phyloP scores from a whole-genome alignment of 2,888 invertebrate species.

The Pollenia amentaria region DNA sequence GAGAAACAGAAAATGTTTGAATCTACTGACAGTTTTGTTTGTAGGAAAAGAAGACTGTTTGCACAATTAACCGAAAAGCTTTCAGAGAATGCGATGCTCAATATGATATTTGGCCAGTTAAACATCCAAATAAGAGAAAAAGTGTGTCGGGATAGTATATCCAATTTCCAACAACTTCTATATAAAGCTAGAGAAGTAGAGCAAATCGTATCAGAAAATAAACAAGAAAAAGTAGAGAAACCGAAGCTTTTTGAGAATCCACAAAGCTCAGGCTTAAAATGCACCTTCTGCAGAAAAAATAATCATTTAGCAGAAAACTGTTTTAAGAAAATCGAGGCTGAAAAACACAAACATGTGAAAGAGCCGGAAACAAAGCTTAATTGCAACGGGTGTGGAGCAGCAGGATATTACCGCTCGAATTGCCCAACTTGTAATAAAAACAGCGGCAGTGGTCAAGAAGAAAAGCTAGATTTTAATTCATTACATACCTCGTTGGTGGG shows the following conservation, averaged over 20 bases:
- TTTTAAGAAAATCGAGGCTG: constrained; percentile 20
- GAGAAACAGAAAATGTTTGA: constrained; percentile 46
- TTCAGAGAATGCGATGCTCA: constrained; percentile 8
- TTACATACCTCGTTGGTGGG: constrained; percentile 16
- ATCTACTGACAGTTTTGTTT: constrained; percentile 53
- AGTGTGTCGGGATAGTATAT: constrained; percentile 17
- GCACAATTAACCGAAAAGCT: constrained; percentile 37
- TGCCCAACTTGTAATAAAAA: constrained; percentile 34
- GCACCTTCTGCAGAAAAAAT: constrained; percentile 41
- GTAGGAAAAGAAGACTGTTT: constrained; percentile 47
- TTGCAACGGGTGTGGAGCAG: constrained; percentile 31
- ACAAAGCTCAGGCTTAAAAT: background rate
- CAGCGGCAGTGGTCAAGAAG: background rate
- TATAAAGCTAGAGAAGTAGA: constrained; percentile 43
- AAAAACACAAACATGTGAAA: background rate
- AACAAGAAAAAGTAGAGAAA: constrained; percentile 17
- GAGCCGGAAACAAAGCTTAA: constrained; percentile 22
- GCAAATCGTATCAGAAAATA: constrained; percentile 29
- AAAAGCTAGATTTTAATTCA: constrained; percentile 43
- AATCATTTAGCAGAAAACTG: constrained; percentile 32
- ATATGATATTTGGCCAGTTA: constrained; percentile 26
- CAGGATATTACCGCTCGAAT: constrained; percentile 43
- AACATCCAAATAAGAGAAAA: constrained; percentile 33
- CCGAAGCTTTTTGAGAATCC: constrained; percentile 2
- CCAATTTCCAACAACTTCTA: constrained; percentile 27